These are phyloP conservation scores for Lydus trimaculatus DNA, from an alignment of 2,888 invertebrate species.

Conservation along the genomic window DNA sequence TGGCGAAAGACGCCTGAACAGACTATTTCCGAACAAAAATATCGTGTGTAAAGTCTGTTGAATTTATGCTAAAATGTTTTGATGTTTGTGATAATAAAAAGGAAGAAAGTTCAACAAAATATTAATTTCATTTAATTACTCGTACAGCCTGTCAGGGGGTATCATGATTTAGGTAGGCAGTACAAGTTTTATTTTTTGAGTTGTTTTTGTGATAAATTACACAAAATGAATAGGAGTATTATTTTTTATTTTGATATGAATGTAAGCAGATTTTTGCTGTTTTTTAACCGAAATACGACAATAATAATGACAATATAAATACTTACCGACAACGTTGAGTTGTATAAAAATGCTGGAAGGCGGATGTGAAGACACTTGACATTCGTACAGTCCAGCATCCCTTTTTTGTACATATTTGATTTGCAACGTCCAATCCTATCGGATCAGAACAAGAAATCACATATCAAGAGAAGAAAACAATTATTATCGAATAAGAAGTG, in stretches of 20 bases:
- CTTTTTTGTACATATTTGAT: slow-evolving; percentile 87
- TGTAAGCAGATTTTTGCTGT: not conserved
- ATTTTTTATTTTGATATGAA: too few relatives aligned
- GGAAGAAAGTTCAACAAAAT: not conserved
- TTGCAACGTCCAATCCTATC: slow-evolving; percentile 89
- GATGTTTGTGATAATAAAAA: too few relatives aligned
- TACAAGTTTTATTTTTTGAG: not conserved
- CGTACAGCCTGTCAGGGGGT: not conserved
- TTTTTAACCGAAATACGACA: too few relatives aligned
- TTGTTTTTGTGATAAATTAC: not conserved
- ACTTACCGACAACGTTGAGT: slow-evolving; percentile 88
- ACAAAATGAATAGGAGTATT: too few relatives aligned
- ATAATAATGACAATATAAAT: not conserved
- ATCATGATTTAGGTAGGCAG: not conserved
- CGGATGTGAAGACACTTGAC: slow-evolving; percentile 91
- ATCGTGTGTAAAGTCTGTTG: too few relatives aligned
- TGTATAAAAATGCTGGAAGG: slow-evolving; percentile 88
- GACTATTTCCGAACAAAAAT: too few relatives aligned
- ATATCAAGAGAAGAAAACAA: not conserved
- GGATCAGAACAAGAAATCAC: slow-evolving; percentile 22
- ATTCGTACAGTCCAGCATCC: slow-evolving; percentile 88
- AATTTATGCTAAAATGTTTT: too few relatives aligned
- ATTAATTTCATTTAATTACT: not conserved
- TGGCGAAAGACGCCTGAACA: too few relatives aligned
- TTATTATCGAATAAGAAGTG: not conserved